A percentile compares a stretch with the other conserved stretches of the same genome.
phyloP scores from a whole-genome alignment of 1,140 invertebrate species.

The Galendromus occidentalis region DNA sequence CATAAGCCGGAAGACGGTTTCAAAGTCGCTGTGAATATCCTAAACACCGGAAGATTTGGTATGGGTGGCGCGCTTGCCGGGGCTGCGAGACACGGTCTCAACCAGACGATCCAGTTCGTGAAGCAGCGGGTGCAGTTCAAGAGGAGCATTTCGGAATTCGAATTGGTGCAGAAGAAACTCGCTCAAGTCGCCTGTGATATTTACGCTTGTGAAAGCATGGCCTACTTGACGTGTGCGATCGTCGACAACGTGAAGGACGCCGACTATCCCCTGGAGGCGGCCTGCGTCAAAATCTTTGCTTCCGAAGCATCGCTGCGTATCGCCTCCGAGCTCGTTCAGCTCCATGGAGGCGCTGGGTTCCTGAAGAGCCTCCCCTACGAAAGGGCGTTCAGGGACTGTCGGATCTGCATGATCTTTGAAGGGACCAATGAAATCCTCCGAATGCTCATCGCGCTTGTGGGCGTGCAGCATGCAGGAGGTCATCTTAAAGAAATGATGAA shows the following conservation, averaged over 20 bases:
- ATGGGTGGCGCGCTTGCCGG: constrained; percentile 86
- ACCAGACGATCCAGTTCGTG: constrained; percentile 76
- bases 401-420: constrained; percentile 38
- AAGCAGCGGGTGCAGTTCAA: constrained; percentile 76
- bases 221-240: constrained; percentile 47
- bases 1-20: constrained; percentile 91
- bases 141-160: constrained; percentile 41
- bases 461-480: constrained; percentile 28
- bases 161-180: constrained; percentile 30
- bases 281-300: constrained; percentile 27
- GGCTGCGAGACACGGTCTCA: constrained; percentile 70
- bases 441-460: constrained; percentile 34
- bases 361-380: constrained; percentile 35
- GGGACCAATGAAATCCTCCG: constrained; percentile 38
- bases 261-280: constrained; percentile 37
- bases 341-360: constrained; percentile 33
- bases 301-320: constrained; percentile 16
- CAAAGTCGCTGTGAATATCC: constrained; percentile 97
- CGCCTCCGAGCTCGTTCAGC: constrained; percentile 26
- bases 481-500: constrained; percentile 31
- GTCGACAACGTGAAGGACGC: constrained; percentile 43
- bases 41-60: constrained; percentile 96
- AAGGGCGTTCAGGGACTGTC: constrained; percentile 32
- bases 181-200: constrained; percentile 33
- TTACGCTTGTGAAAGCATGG: constrained; percentile 55